Evolutionary conservation across 1,140 invertebrate genomes (phyloP).

Genomic region (Lucilia sericata): DNA sequence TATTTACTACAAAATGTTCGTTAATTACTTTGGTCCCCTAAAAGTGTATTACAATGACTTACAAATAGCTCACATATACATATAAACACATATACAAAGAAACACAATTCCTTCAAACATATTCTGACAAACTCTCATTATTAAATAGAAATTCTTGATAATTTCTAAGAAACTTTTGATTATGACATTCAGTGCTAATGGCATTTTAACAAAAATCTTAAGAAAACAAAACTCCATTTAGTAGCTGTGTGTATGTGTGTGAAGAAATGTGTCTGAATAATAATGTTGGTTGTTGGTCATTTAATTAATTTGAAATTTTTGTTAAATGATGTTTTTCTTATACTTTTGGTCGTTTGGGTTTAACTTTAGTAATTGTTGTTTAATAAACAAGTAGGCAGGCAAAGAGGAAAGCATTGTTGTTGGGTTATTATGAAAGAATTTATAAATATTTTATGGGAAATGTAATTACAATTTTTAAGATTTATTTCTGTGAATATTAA

Average conservation of each 20-base stretch:
- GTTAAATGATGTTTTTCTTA: not conserved
- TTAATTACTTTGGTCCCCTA: conserved; percentile 5
- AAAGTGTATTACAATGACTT: not conserved
- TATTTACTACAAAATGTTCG: not conserved
- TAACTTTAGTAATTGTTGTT: not conserved
- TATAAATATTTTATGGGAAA: too few relatives aligned
- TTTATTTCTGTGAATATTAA: too few relatives aligned
- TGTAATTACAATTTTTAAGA: too few relatives aligned
- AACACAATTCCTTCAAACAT: not conserved
- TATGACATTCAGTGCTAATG: not conserved
- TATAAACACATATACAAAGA: too few relatives aligned
- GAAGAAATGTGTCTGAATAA: too few relatives aligned
- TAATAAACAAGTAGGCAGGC: not conserved
- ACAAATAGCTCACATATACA: not conserved
- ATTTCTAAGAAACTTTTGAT: not conserved
- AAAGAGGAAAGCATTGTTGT: too few relatives aligned
- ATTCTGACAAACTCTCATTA: not conserved
- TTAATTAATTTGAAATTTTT: conserved; percentile 14
- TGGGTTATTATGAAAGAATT: too few relatives aligned
- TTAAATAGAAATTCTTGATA: not conserved
- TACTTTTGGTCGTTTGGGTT: not conserved
- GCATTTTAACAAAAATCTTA: conserved; percentile 1
- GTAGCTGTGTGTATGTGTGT: too few relatives aligned
- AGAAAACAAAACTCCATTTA: too few relatives aligned
- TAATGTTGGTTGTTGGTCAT: not conserved